Conservation (phyloP, 2,113 vertebrate species). For the Arizona elegans region DNA sequence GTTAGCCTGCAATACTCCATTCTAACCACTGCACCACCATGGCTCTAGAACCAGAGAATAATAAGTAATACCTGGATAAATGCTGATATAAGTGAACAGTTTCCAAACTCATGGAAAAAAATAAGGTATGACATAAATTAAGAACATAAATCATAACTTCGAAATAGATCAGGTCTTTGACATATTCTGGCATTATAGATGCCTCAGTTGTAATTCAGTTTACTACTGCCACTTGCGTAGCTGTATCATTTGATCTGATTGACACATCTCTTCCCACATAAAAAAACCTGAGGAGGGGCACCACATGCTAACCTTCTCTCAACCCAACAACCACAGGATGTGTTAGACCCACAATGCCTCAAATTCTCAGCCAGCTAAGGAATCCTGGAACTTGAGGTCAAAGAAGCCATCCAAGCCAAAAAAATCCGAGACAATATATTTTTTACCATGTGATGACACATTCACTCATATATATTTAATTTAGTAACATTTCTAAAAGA, state of each 20-base stretch:
- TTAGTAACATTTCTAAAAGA: background rate
- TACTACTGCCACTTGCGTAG: background rate
- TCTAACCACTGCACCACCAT: no score
- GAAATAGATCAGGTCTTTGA: background rate
- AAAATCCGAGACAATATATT: background rate
- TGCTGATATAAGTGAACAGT: background rate
- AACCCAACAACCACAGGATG: background rate
- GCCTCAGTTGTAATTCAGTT: background rate
- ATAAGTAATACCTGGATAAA: background rate
- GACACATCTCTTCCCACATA: background rate
- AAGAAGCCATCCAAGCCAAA: background rate
- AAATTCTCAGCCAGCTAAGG: background rate
- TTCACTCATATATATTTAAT: background rate
- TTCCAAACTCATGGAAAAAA: background rate
- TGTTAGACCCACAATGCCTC: background rate
- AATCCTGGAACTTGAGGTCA: background rate
- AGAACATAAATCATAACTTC: background rate
- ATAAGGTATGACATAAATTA: background rate
- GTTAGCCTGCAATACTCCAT: no score
- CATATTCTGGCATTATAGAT: background rate
- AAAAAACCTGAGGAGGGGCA: background rate
- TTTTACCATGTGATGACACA: background rate
- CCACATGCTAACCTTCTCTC: background rate
- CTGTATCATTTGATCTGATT: background rate
- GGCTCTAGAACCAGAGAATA: background rate